These are phyloP conservation scores for Sebastolobus altivelis DNA, from an alignment of 2,797 vertebrate species.

Conservation along the genomic window DNA sequence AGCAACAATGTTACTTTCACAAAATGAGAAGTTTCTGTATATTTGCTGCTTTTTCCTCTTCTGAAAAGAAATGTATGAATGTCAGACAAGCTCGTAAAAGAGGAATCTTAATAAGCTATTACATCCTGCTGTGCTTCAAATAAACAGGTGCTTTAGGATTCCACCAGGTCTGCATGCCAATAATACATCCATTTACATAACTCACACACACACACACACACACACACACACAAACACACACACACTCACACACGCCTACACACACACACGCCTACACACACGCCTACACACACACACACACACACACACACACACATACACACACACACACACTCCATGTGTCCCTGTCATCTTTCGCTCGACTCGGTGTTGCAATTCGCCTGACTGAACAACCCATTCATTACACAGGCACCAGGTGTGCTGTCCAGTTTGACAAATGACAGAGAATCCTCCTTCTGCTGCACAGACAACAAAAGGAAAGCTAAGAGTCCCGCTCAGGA, in stretches of 20 bases:
- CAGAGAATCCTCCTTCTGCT: conserved; percentile 22
- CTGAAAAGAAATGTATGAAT: conserved; percentile 7
- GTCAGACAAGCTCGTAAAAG: neutral
- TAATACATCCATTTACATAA: conserved; percentile 38
- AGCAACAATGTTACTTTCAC: neutral
- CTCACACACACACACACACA: neutral
- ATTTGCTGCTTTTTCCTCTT: neutral
- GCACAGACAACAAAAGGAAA: conserved; percentile 6
- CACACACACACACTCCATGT: conserved; percentile 57
- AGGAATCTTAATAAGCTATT: conserved; percentile 11
- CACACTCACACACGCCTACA: conserved; percentile 44
- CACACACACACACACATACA: conserved; percentile 45
- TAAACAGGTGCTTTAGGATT: conserved; percentile 58
- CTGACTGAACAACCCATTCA: conserved; percentile 38
- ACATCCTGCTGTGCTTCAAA: conserved; percentile 11
- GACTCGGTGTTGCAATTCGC: conserved; percentile 45
- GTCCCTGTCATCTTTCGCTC: conserved; percentile 47
- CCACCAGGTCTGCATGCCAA: conserved; percentile 23
- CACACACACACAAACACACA: neutral
- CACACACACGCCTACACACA: conserved; percentile 28
- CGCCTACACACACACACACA: conserved; percentile 47
- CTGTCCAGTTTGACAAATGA: conserved; percentile 41
- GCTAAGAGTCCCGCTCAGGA: conserved; percentile 6
- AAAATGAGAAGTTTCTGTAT: conserved; percentile 4
- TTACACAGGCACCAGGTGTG: conserved; percentile 60